Percentiles rank a stretch among this genome's conserved stretches.
phyloP scores from a whole-genome alignment of 2,888 invertebrate genomes.

The Hypolimnas misippus region DNA sequence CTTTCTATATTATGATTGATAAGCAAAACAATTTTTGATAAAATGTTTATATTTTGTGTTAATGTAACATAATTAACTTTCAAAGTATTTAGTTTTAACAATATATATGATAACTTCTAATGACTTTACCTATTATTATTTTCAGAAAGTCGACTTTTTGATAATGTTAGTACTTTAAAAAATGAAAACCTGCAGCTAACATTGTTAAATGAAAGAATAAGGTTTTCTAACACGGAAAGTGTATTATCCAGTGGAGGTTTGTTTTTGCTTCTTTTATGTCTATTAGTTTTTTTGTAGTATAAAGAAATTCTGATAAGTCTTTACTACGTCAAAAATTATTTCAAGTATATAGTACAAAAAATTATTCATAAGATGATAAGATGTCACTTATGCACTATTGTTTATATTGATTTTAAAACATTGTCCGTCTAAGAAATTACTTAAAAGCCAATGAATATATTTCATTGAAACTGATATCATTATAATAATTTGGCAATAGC shows the following conservation, averaged over 20 bases:
- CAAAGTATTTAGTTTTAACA: neutral
- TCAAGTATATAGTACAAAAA: too few species aligned
- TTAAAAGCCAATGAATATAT: too few species aligned
- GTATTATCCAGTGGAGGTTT: conserved; percentile 62
- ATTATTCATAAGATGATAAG: too few species aligned
- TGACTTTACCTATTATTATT: conserved; percentile 44
- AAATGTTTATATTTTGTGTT: conserved; percentile 30
- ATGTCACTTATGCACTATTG: too few species aligned
- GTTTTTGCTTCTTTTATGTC: too few species aligned
- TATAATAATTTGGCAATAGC: too few species aligned
- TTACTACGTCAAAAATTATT: neutral
- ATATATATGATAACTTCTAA: conserved; percentile 6
- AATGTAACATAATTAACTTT: conserved; percentile 5
- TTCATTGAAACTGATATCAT: too few species aligned
- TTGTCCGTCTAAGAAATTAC: too few species aligned
- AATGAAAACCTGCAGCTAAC: conserved; percentile 93
- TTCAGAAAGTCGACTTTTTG: conserved; percentile 94
- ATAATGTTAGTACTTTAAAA: conserved; percentile 90
- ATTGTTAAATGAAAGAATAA: conserved; percentile 92
- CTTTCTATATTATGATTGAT: conserved; percentile 20
- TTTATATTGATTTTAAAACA: too few species aligned
- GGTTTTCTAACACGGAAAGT: conserved; percentile 83
- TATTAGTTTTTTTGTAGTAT: too few species aligned
- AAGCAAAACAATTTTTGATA: conserved; percentile 24
- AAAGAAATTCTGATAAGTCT: neutral